Conservation (phyloP, 2,797 vertebrate species). For the Alcedo quadribrachys region DNA sequence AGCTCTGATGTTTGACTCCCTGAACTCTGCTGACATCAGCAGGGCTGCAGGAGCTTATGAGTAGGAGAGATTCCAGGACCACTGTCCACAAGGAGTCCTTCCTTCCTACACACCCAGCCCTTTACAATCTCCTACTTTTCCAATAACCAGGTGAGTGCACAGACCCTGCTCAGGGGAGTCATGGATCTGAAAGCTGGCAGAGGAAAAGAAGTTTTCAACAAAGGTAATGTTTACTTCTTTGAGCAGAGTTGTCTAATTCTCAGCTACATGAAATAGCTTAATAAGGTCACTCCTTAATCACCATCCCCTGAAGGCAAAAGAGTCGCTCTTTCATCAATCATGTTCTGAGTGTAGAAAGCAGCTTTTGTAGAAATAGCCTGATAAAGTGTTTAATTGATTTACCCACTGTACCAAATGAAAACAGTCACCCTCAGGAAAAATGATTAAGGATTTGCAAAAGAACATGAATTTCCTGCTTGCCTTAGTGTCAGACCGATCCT, state of each 20-base stretch:
- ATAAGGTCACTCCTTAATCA: constrained; percentile 49
- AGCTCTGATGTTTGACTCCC: background rate
- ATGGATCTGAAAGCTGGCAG: background rate
- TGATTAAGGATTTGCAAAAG: background rate
- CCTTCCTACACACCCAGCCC: background rate
- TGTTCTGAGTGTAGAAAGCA: constrained; percentile 1
- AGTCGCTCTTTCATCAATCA: constrained; percentile 32
- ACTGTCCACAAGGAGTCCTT: background rate
- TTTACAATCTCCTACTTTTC: background rate
- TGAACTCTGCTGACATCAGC: background rate
- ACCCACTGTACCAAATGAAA: background rate
- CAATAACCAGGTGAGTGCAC: background rate
- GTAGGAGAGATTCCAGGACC: background rate
- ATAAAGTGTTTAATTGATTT: constrained; percentile 52
- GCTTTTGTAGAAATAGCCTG: constrained; percentile 34
- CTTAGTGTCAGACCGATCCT: background rate
- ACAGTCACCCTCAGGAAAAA: constrained; percentile 1
- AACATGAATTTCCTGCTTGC: background rate
- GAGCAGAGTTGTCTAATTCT: constrained; percentile 20
- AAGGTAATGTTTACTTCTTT: constrained; percentile 11
- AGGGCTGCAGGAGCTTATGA: background rate
- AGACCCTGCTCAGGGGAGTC: background rate
- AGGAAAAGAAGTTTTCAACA: constrained; percentile 11
- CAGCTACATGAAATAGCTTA: constrained; percentile 20
- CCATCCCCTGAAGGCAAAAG: background rate